Base-by-base conservation (phyloP, 2,888 invertebrate genomes). In the Latrodectus elegans region DNA sequence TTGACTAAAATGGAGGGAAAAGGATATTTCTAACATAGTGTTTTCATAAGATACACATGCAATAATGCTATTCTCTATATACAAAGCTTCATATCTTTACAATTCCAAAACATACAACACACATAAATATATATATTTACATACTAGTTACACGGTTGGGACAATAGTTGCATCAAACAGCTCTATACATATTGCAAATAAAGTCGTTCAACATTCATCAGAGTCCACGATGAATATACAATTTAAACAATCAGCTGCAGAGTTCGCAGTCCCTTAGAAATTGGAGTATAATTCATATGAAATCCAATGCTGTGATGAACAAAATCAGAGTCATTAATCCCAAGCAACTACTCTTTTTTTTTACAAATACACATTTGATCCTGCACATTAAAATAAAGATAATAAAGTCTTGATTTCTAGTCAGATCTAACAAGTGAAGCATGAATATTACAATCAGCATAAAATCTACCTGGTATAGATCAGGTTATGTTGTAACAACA, bases 381-480 rank as follows among this genome's bases (percentile, higher is more conserved):
- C 60, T 60, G 60, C n/a, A n/a, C 60, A 60, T 15, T 60, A 60
- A 60, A 60, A 68, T 68, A 22, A 68, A 68, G 22, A 22, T 68
- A 68, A 22, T 38, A 60, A 60, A 15, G 60, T 60, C 60, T 60
- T 60, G 12, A 76, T 77, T 38, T 77, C 76, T 72, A 86, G 53
- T 81, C 86, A 86, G 86, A 86, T 86, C 86, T 86, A 86, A 86
- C 81, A 81, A 81, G 86, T 81, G 81, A 81, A 86, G 86, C 86
- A 86, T 53, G 70, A 67, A 70, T 75, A 49, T 83, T 65, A 71
- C 85, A 81, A 74, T 77, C 80, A 86, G 86, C 86, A 77, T 77
- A 86, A 86, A 82, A 86, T 67, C 79, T 81, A 75, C 55, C 86
- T 81, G 80, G 86, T 80, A n/a, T 55, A 81, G 81, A 75, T 86